phyloP scores from a whole-genome alignment of 2,797 vertebrate genomes.

The Vespertilio murinus region DNA sequence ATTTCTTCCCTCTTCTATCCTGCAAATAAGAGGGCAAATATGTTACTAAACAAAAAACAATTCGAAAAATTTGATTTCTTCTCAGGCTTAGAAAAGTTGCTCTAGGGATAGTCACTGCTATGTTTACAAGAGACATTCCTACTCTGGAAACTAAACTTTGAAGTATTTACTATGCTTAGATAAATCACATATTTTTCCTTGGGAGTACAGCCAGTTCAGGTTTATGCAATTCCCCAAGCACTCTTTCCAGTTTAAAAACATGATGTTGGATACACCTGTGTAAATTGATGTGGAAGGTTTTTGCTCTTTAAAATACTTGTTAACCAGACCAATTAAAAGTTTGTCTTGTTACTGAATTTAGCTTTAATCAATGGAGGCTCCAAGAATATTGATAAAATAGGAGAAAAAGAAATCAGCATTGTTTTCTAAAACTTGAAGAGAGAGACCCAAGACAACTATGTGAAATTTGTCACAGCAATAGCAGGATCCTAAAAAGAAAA shows the following conservation, averaged over 20 bases:
- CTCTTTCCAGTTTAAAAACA: slow-evolving; percentile 62
- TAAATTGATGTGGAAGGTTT: slow-evolving; percentile 65
- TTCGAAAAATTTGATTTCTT: slow-evolving; percentile 38
- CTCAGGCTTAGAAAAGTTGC: slow-evolving; percentile 41
- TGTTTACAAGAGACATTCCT: not conserved
- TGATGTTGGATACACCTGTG: slow-evolving; percentile 61
- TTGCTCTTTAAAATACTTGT: slow-evolving; percentile 70
- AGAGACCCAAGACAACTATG: not conserved
- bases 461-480: not conserved
- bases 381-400: slow-evolving; percentile 6
- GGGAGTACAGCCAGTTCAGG: slow-evolving; percentile 51
- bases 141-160: slow-evolving; percentile 16
- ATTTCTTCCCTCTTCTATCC: not conserved
- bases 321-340: slow-evolving; percentile 13
- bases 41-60: not conserved
- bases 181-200: slow-evolving; percentile 65
- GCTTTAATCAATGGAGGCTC: slow-evolving; percentile 61
- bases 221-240: slow-evolving; percentile 54
- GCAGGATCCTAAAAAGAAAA: not conserved
- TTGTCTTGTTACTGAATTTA: slow-evolving; percentile 59
- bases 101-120: not conserved
- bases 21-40: slow-evolving; percentile 14
- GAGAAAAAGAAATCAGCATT: not conserved
- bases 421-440: not conserved
- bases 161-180: slow-evolving; percentile 65